Conservation (phyloP, 2,797 vertebrate genomes). For the Harpagifer antarcticus region DNA sequence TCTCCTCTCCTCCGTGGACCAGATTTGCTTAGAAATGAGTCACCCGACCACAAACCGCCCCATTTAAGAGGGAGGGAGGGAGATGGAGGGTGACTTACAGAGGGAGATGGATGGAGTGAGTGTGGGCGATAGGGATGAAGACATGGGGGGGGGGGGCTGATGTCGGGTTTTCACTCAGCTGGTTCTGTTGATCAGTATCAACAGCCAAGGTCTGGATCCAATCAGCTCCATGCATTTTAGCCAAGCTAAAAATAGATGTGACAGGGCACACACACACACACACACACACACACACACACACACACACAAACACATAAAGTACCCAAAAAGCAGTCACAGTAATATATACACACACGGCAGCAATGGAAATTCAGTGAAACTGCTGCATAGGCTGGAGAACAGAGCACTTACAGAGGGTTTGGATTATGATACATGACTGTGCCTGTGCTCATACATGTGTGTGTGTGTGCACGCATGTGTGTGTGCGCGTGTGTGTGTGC, state of each 20-base stretch:
- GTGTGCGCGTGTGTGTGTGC: too few relatives aligned
- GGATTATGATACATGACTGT: constrained; percentile 34
- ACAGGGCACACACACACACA: constrained; percentile 2
- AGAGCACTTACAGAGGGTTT: constrained; percentile 13
- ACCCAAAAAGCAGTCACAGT: constrained; percentile 17
- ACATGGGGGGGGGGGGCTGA: constrained; percentile 34
- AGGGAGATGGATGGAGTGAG: constrained; percentile 62
- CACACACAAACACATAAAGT: constrained; percentile 10
- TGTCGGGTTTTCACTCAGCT: constrained; percentile 73
- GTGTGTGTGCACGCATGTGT: too few relatives aligned
- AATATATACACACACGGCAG: constrained; percentile 11
- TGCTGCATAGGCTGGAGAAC: constrained; percentile 22
- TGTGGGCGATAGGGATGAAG: constrained; percentile 30
- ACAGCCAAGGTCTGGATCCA: constrained; percentile 74
- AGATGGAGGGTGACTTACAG: constrained; percentile 20
- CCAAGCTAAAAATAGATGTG: constrained; percentile 66
- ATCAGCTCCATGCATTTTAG: constrained; percentile 70
- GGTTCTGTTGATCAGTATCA: constrained; percentile 76
- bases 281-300: constrained; percentile 12
- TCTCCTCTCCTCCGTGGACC: constrained; percentile 41
- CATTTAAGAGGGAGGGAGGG: constrained; percentile 49
- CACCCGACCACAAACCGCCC: constrained; percentile 71
- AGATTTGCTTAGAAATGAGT: constrained; percentile 73
- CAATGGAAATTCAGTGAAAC: constrained; percentile 42
- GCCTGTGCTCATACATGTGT: background rate